Base-by-base conservation (phyloP, 2,888 invertebrate species). In the Onthophagus sagittarius region DNA sequence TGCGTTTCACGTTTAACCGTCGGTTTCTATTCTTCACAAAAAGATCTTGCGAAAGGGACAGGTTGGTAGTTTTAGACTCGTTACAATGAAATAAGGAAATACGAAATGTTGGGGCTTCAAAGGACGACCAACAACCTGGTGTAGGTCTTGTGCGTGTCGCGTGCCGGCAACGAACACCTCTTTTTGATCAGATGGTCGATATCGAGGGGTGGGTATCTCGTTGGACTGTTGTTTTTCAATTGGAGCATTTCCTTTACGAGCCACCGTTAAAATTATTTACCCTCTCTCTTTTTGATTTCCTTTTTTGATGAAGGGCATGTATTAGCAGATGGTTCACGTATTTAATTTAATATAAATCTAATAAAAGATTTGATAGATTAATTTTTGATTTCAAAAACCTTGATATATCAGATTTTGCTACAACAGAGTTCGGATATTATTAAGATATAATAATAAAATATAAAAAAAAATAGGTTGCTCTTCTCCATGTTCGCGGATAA, bases 41-140 rank as follows among this genome's bases (percentile, higher is more conserved):
- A 23, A 64, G 39, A 1, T 53, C 39, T 53, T 53, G 7, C 9
- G 39, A 53, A 53, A 53, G 39, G 39, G 39, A 7, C 5, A 53
- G 9, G 39, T 4, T 53, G 39, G 39, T 11, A 53, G 9, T 11
- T 53, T 32, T 63, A 14, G n/a, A 69, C 71, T 71, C 32, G 72
- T 32, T 71, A 23, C 69, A 62, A 53, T 7, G 1, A 11, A 23
- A 53, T 73, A 6, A 31, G 23, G 14, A 64, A 71, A 63, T n/a
- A n/a, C 23, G 23, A 23, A 39, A 53, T 64, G 15, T 70, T 65
- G 75, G 78, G 80, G 80, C 39, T 75, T 80, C 77, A 79, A 15
- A 15, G 78, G 81, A 80, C 82, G 83, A 80, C 81, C 83, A 78
- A 82, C 83, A n/a, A 84, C 83, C 84, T 83, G 81, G 80, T 80